Base-by-base conservation (phyloP, 2,113 vertebrate species). In the Microcebus murinus region DNA sequence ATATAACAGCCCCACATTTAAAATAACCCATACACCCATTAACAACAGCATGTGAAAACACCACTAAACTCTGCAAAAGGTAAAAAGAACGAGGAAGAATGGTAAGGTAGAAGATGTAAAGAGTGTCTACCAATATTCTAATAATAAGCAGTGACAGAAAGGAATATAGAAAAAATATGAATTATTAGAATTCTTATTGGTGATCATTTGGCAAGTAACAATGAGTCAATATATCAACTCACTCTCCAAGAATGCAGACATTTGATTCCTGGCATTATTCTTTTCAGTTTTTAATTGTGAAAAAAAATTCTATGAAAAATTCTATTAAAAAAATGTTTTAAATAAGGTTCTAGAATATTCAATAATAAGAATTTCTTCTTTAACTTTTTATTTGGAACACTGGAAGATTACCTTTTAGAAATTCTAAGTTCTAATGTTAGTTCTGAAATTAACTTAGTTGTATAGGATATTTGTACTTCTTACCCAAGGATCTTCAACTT, bases 171-270 rank as follows among this genome's bases (percentile, higher is more conserved):
- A n/a, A 88, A 90, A 73, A 48, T 48, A 65, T 20, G 29, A 95
- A 70, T 63, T 59, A 59, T 83, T 55, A 73, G 15, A 87, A 87
- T 70, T 93, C 73, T 82, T 42, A 55, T 85, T 92, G 77, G 61
- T 36, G 52, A 86, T 77, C 57, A 67, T 83, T 80, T 89, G 68
- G 45, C 55, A 67, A 17, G 25, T 52, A 17, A 96, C 48, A 74
- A 27, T n/a, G 87, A 96, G 57, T 96, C 84, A 86, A 94, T 59
- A 93, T 65, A 97, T 73, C 39, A 97, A 96, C 65, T 91, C 13
- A n/a, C 63, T 90, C 70, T 90, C 65, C 63, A 68, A 14, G 18
- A 89, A 96, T 31, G 85, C 25, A 96, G 84, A 86, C 57, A 68
- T 27, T 57, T n/a, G 45, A 61, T 84, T 81, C 90, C 82, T 68